Evolutionary conservation across 1,140 invertebrate genomes (phyloP), one percentile per base, ranked within the genome.

Genomic region (Dinothrombium tinctorium): DNA sequence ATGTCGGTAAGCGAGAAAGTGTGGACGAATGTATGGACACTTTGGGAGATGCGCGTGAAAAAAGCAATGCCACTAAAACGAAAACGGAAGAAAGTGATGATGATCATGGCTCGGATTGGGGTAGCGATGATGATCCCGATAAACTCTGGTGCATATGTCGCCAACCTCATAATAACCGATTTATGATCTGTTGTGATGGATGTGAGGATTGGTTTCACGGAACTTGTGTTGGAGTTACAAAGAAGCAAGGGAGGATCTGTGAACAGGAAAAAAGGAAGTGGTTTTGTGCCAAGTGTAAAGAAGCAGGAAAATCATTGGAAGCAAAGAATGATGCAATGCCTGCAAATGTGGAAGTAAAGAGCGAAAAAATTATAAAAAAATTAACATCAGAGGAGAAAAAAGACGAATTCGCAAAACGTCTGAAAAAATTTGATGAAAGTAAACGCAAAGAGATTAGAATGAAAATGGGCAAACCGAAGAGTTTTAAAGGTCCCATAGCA

Each of bases 161-260:
- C 51, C 77, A 84, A 52, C 87, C 86, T 1, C 83, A 94, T 56
- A 84, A 87, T 51, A 87, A 90, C 60, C 68, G 83, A 23, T 94
- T 94, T 56, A 95, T 95, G 89, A 94, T 95, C 53, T 86, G 82
- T 55, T 95, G 89, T 57, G 89, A 95, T 58, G 68, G 69, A 1
- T 95, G 87, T 59, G 77, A 89, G 56, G 83, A 92, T 52, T 95
- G 87, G 87, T 95, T 83, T 54, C 89, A 95, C 59, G 87, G 87
- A 6, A 82, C 77, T 52, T 94, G 86, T 63, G 86, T 94, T 5
- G 80, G 81, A 45, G 74, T 94, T 4, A 86, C 81, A 12, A 83
- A 84, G 62, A 71, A 71, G 2, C 44, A 55, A 62, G 70, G 71
- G 12, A 69, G 76, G 52, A 73, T 80, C 57, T 86, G 90, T 78